Evolutionary conservation across 2,113 vertebrate genomes (phyloP), one percentile per base, ranked within the genome.

Genomic region (Heterotis niloticus): DNA sequence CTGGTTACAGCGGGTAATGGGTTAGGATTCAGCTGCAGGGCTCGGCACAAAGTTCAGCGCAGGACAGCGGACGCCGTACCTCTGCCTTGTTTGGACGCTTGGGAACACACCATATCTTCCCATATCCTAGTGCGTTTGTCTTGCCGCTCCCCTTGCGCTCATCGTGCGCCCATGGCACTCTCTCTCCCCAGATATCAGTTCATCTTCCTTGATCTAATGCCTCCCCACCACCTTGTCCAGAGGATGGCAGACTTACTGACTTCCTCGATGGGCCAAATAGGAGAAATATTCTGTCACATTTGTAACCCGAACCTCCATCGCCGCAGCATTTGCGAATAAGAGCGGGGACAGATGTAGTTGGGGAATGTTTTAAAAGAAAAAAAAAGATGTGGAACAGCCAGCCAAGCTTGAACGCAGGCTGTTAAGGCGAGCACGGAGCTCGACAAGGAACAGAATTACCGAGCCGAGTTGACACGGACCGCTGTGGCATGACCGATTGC

Each of bases 361-460:
- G 13, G 59, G 59, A 11, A 62, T 62, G 11, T 65, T 62, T 17
- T 65, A 4, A 9, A 65, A 10, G 18, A 65, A 65, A 65, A 10
- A 65, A 65, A 65, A 65, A 9, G 16, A 65, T n/a, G n/a, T 23
- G 17, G 64, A 26, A 44, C 51, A 17, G 12, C n/a, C 71, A 73
- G 51, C 71, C 71, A 73, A 24, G 71, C 71, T 57, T 59, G 71
- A 74, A 74, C 52, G 26, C 5, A 23, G 54, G 71, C 23, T 59
- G 71, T 29, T 74, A 59, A 26, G 57, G 57, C 17, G 71, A 74
- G n/a, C n/a, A 57, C 52, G 0, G 24, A 26, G 71, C 24, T 9
- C 26, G 51, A 28, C 54, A 20, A 20, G 54, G n/a, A 74, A 74
- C 5, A n/a, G 54, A 1, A 54, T 5, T 28, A 74, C 23, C 26